phyloP scores from a whole-genome alignment of 2,888 invertebrate species.

The Hypselothyrea guttata region DNA sequence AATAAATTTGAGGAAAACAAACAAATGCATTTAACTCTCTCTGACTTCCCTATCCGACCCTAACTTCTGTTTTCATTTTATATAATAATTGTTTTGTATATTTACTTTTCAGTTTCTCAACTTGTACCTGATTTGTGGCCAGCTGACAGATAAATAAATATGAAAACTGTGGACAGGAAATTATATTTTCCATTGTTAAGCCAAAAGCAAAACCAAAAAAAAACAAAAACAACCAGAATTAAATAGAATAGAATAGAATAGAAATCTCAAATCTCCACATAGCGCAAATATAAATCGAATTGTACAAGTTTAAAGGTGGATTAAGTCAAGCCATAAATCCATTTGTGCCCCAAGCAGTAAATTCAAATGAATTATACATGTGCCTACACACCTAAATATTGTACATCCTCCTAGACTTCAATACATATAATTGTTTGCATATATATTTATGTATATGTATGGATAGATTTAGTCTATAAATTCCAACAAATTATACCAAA shows the following conservation, averaged over 20 bases:
- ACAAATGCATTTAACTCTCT: background rate
- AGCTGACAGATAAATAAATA: conserved; percentile 52
- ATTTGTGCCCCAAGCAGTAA: conserved; percentile 40
- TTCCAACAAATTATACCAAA: conserved; percentile 19
- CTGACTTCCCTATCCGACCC: background rate
- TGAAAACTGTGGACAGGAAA: conserved; percentile 63
- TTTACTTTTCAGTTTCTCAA: conserved; percentile 11
- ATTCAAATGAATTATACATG: conserved; percentile 54
- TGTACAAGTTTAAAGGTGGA: conserved; percentile 66
- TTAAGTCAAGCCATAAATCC: conserved; percentile 74
- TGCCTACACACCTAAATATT: background rate
- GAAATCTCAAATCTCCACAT: conserved; percentile 9
- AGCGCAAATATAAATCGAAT: conserved; percentile 52
- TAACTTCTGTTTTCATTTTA: background rate
- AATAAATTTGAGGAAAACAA: conserved; percentile 26
- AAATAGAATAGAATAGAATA: background rate
- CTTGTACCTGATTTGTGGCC: conserved; percentile 22
- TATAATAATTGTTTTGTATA: conserved; percentile 1
- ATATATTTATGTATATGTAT: conserved; percentile 6
- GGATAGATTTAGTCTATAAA: conserved; percentile 8
- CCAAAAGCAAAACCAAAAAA: conserved; percentile 13
- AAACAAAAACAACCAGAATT: background rate
- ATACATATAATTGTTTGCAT: background rate
- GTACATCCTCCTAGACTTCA: too few species aligned
- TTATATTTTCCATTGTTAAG: conserved; percentile 50